Base-by-base conservation (phyloP, 2,888 invertebrate genomes). In the Sepioteuthis lessoniana region DNA sequence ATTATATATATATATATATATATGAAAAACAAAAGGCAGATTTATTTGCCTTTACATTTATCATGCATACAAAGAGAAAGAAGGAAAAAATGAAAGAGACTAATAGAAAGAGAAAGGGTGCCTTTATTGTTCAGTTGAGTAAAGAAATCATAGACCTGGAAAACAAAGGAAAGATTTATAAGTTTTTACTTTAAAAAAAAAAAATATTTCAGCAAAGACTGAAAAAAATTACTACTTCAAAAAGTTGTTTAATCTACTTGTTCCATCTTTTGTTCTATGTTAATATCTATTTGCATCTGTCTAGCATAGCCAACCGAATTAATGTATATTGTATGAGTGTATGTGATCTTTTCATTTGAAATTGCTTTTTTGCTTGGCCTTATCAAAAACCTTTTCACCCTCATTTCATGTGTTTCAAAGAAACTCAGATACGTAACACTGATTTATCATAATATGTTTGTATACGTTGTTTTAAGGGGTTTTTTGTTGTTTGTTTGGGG, bases 211-310 rank as follows among this genome's bases (percentile, higher is more conserved):
- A 60, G 7, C 60, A 8, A 35, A 76, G n/a, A 16, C n/a, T n/a
- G 13, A 25, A 76, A n/a, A 76, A 60, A 76, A 35, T 76, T 35
- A 13, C n/a, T 35, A 76, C n/a, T 76, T 76, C 76, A 76, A 76
- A 76, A 76, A 76, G 76, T 76, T 76, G 76, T 76, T 76, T 76
- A 76, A 76, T 76, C 76, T 55, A 55, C 55, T 76, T 76, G n/a
- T 76, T 35, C 76, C n/a, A n/a, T n/a, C n/a, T 76, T 76, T 76
- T 35, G 35, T 76, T 76, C n/a, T n/a, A 19, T 76, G 76, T 76
- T 76, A 76, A 76, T 76, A 76, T 76, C 76, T 76, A 76, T 76
- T 76, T 76, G 21, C 76, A 76, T 76, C 76, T 76, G 76, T 76
- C 76, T 35, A 35, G 3, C 76, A 76, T 76, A n/a, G 35, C 76